Base-by-base conservation (phyloP, 2,888 invertebrate species). In the Pelosia muscerda region DNA sequence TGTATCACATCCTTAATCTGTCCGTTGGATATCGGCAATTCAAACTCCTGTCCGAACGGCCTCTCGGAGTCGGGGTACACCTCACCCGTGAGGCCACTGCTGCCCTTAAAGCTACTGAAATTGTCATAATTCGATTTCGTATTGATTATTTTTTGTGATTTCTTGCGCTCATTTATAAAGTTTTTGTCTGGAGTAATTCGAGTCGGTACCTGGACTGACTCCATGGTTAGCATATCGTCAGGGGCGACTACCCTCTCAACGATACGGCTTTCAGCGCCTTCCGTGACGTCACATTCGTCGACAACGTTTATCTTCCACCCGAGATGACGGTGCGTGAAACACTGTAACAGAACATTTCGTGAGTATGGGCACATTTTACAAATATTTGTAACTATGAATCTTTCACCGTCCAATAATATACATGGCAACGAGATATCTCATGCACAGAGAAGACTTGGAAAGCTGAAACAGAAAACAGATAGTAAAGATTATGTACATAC, bases 221-320 rank as follows among this genome's bases (percentile, higher is more conserved):
- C 95, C 84, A 95, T 93, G 65, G 89, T 89, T 23, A 84, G 85
- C 66, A 92, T 86, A 74, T 93, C 91, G 63, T 88, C 87, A 19
- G 92, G 90, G 5, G 91, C 89, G 1, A 89, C 85, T 4, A 93
- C 82, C 8, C 88, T 88, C 75, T 95, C 92, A 6, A 93, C 90
- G 76, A 94, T 89, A 19, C 92, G 93, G 79, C 95, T 95, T 64
- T 95, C 95, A 83, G 96, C 96, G 26, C 95, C 96, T 59, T 95
- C 95, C 2, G 90, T 87, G 68, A 88, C 90, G 76, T 98, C 97
- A 85, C 98, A 98, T 59, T 96, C 95, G 88, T 99, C 98, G 75
- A 97, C 95, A 1, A 99, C 98, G 89, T 98, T 97, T 82, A 99
- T 99, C 93, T 98, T 98, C 98, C 98, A 99, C 62, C 99, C 99